Base-by-base conservation (phyloP, 2,113 vertebrate species). In the Oryzias woworae region DNA sequence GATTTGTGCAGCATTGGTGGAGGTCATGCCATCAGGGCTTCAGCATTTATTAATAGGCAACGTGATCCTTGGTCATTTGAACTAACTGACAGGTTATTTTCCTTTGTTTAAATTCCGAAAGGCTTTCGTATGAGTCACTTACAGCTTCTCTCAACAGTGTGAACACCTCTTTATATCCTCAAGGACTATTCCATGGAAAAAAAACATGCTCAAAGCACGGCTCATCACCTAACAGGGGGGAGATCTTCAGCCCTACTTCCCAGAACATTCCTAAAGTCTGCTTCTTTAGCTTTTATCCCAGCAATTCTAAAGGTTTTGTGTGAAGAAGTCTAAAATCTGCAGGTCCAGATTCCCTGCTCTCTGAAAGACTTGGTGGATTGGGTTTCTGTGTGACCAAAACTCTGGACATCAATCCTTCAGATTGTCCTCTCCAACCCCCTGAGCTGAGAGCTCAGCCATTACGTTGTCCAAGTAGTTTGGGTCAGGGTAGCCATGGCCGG, bases 381-480 rank as follows among this genome's bases (percentile, higher is more conserved):
- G 53, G 75, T 49, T 83, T 52, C 62, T 63, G 55, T 48, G 55
- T 14, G 52, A 42, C 65, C 52, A 36, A 56, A 61, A 46, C 57
- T 69, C 59, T 20, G 56, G 28, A 56, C 66, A 60, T 95, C 93
- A 96, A 88, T 96, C 95, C 89, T 96, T 96, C 63, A 96, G 87
- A 53, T 88, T 90, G 59, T 93, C 93, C 74, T 96, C 95, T 0
- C 89, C 92, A 17, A 98, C 95, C 0, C 96, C 96, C 87, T 98
- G 96, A 41, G 95, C 94, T 1, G 92, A 91, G 77, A 98, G 92
- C 89, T 98, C 96, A 0, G 94, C 91, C 88, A 96, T 89, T 74
- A 98, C 94, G 18, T 98, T 98, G 90, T 97, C 95, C 85, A 98
- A 86, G 82, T 98, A 98, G 83, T 96, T 96, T 69, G 92, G 93